A percentile compares a stretch with the other conserved stretches of the same genome.
phyloP scores from a whole-genome alignment of 2,888 invertebrate genomes.

The Acronicta leporina region DNA sequence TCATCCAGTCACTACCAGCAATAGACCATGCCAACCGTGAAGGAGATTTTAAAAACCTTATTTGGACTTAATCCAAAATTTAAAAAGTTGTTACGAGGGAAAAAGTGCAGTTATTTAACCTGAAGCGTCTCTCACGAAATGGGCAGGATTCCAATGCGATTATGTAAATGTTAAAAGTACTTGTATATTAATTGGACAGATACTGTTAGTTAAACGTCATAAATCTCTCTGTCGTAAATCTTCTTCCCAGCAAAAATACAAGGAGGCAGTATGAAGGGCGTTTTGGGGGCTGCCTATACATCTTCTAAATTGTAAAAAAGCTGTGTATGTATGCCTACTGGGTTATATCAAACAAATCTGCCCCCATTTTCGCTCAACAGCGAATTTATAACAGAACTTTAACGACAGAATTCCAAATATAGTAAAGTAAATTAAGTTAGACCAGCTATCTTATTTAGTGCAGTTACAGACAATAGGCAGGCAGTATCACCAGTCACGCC shows the following conservation, averaged over 20 bases:
- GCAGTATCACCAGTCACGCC: constrained; percentile 54
- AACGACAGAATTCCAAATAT: constrained; percentile 37
- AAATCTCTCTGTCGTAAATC: no score
- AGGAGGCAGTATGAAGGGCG: no score
- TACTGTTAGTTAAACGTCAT: no score
- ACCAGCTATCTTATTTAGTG: constrained; percentile 43
- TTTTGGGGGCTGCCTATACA: no score
- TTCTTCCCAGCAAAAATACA: no score
- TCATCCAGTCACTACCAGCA: no score
- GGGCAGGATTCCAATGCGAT: constrained; percentile 42
- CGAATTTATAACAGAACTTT: constrained; percentile 21
- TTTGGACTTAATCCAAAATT: constrained; percentile 36
- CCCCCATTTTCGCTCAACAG: constrained; percentile 10
- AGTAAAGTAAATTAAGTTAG: constrained; percentile 20
- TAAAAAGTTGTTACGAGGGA: constrained; percentile 20
- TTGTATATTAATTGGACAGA: background rate
- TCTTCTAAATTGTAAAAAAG: no score
- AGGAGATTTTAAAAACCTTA: constrained; percentile 9
- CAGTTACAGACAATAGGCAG: constrained; percentile 38
- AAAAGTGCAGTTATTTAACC: constrained; percentile 32
- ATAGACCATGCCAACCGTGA: no score
- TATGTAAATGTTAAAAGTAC: constrained; percentile 16
- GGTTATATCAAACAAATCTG: background rate
- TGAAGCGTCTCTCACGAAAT: constrained; percentile 21
- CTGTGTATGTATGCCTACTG: background rate